Conservation (phyloP, 2,888 invertebrate species). For the Nebria brevicollis region DNA sequence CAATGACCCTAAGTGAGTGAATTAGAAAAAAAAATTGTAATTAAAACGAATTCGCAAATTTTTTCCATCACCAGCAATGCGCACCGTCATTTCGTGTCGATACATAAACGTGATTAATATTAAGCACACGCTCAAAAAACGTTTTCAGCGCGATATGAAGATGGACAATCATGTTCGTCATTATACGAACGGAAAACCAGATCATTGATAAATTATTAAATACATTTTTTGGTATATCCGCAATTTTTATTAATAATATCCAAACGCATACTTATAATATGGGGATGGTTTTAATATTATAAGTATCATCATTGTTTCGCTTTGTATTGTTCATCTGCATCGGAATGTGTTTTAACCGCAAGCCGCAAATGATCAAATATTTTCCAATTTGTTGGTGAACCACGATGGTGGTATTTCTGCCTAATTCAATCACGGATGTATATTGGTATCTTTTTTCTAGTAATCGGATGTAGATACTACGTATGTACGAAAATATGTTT, state of each 20-base stretch:
- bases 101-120: slow-evolving; percentile 41
- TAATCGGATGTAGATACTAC: too few relatives aligned
- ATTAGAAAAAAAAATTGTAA: slow-evolving; percentile 40
- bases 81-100: slow-evolving; percentile 32
- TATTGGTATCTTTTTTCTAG: neutral
- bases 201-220: too few relatives aligned
- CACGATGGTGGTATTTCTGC: neutral
- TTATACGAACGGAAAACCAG: neutral
- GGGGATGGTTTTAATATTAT: too few relatives aligned
- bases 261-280: too few relatives aligned
- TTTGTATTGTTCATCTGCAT: too few relatives aligned
- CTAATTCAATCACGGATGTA: too few relatives aligned
- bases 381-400: neutral
- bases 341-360: too few relatives aligned
- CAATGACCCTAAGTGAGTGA: slow-evolving; percentile 30
- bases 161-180: neutral
- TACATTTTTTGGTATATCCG: too few relatives aligned
- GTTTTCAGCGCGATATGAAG: neutral
- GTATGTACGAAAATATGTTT: too few relatives aligned
- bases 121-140: too few relatives aligned
- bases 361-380: neutral
- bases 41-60: slow-evolving; percentile 39
- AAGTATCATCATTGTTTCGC: too few relatives aligned
- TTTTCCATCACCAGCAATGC: slow-evolving; percentile 23
- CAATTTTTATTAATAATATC: too few relatives aligned